Conservation (phyloP, 2,113 vertebrate genomes). For the Zeus faber region DNA sequence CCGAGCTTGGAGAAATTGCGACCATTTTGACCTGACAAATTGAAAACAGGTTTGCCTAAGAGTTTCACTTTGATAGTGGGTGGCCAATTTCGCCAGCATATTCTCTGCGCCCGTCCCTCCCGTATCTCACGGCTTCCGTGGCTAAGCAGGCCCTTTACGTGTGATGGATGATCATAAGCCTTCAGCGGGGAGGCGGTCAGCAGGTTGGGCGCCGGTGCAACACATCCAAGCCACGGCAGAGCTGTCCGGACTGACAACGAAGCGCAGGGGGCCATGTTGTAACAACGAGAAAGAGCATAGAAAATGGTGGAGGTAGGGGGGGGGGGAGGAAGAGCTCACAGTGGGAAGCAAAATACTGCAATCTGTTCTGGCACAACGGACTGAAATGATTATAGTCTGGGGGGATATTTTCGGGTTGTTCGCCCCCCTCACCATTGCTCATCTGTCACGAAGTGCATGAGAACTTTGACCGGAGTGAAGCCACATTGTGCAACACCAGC, state of each 20-base stretch:
- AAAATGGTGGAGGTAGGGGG: conserved; percentile 27
- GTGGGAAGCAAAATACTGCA: conserved; percentile 60
- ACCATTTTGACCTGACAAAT: conserved; percentile 40
- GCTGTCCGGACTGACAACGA: conserved; percentile 50
- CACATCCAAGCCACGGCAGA: conserved; percentile 16
- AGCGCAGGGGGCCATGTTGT: conserved; percentile 47
- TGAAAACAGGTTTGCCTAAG: conserved; percentile 28
- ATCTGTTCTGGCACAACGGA: conserved; percentile 63
- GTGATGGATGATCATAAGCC: conserved; percentile 44
- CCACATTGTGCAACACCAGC: no score
- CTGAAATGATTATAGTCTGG: conserved; percentile 62
- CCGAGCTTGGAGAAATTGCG: conserved; percentile 21
- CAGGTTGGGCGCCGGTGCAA: conserved; percentile 22
- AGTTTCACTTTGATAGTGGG: conserved; percentile 50
- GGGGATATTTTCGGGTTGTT: conserved; percentile 56
- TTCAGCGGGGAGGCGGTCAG: conserved; percentile 29
- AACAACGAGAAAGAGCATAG: conserved; percentile 40
- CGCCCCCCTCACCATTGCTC: conserved; percentile 27
- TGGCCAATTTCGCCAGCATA: conserved; percentile 28
- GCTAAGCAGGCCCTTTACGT: conserved; percentile 40
- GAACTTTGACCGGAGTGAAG: conserved; percentile 30
- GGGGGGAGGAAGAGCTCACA: conserved; percentile 42
- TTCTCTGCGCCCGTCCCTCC: conserved; percentile 29
- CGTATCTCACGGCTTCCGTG: conserved; percentile 5
- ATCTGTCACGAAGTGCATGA: conserved; percentile 43